phyloP scores from a whole-genome alignment of 1,140 invertebrate species.

The Achroia grisella region DNA sequence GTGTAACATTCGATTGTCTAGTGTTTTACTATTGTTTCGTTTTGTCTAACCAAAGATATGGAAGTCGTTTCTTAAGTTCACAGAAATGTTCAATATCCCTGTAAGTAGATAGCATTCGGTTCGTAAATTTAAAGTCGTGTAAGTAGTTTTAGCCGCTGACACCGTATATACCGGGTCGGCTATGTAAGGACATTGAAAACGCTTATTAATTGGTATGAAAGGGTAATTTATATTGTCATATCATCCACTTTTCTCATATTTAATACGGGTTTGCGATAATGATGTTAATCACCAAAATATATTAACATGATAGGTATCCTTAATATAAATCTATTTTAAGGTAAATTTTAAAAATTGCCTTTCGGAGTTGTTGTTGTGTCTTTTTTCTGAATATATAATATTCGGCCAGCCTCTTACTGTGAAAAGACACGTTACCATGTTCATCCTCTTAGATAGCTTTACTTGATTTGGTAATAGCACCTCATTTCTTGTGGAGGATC shows the following conservation, averaged over 20 bases:
- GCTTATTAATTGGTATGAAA: conserved; percentile 74
- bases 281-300: conserved; percentile 71
- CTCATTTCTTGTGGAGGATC: conserved; percentile 60
- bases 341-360: conserved; percentile 66
- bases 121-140: conserved; percentile 61
- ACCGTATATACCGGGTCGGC: conserved; percentile 53
- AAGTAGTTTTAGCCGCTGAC: conserved; percentile 63
- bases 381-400: conserved; percentile 62
- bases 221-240: conserved; percentile 74
- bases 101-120: conserved; percentile 65
- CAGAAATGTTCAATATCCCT: conserved; percentile 47
- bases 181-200: conserved; percentile 72
- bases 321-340: conserved; percentile 65
- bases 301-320: conserved; percentile 66
- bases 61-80: conserved; percentile 45
- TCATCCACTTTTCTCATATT: conserved; percentile 72
- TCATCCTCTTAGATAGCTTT: conserved; percentile 59
- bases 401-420: conserved; percentile 45
- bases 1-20: conserved; percentile 61
- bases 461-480: conserved; percentile 58
- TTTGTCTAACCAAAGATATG: conserved; percentile 67
- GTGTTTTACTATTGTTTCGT: conserved; percentile 55
- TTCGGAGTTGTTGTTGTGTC: conserved; percentile 64
- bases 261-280: conserved; percentile 73
- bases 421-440: conserved; percentile 35